Base-by-base conservation (phyloP, 2,888 invertebrate species). In the Cheilosia urbana region DNA sequence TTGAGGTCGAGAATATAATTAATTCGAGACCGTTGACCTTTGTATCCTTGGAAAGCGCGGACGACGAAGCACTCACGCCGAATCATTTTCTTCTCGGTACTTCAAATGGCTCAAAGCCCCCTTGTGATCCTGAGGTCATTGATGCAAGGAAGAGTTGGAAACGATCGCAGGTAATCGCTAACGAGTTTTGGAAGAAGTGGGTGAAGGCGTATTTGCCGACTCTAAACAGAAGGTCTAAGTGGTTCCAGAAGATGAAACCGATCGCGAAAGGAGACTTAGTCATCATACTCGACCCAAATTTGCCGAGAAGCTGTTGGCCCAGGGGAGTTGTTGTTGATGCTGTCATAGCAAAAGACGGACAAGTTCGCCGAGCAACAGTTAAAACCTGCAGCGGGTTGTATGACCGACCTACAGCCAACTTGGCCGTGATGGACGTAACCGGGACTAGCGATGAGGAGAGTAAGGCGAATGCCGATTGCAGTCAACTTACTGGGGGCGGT, bases 131-230 rank as follows among this genome's bases (percentile, higher is more conserved):
- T 1, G 19, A 63, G 1, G 4, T 17, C 2, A 13, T 15, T 6
- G 49, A 51, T 27, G 13, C 60, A 4, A 66, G 53, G 30, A 49
- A 63, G 13, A 76, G 37, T n/a, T 66, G 76, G 66, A 75, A 40
- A 55, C 47, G 17, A 0, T 42, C 75, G 13, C 75, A 75, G 49
- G 0, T 40, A 9, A 37, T 57, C 9, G 57, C 75, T 3, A 34
- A 76, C 30, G 21, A 7, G 2, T 76, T 66, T n/a, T 80, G 73
- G 73, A 66, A 66, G 40, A 57, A 62, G 30, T 58, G 53, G 68
- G 17, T 66, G 87, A 88, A 87, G 53, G 37, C 17, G 19, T 88
- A 87, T 53, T 49, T 88, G 1, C 88, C 89, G 7, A 87, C 72
- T 0, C 42, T 88, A 1, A 42, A 75, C 1, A 63, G 73, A 13